phyloP scores from a whole-genome alignment of 2,888 invertebrate species.

The Graphium colonna region DNA sequence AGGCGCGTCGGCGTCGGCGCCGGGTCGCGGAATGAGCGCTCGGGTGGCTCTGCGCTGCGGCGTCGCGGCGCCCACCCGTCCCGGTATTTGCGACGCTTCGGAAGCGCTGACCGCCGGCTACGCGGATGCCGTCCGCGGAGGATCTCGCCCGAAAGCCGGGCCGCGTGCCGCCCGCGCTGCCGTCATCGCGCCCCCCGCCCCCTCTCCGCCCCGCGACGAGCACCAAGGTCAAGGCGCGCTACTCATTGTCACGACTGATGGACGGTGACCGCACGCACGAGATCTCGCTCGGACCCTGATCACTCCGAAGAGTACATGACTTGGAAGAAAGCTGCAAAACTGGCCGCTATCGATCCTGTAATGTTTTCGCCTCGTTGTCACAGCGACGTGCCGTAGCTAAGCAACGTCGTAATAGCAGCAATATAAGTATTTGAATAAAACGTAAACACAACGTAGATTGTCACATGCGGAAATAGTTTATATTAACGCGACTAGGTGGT shows the following conservation, averaged over 20 bases:
- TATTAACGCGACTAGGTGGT: conserved; percentile 20
- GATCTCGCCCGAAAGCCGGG: conserved; percentile 79
- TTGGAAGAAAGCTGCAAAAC: conserved; percentile 30
- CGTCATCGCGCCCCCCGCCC: conserved; percentile 71
- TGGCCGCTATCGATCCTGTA: conserved; percentile 65
- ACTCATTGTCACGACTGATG: conserved; percentile 66
- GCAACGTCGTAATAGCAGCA: conserved; percentile 38
- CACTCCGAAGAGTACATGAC: too few species aligned
- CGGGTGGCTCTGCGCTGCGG: conserved; percentile 48
- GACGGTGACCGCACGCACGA: conserved; percentile 44
- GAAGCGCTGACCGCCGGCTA: conserved; percentile 73
- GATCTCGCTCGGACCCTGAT: background rate
- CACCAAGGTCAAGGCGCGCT: conserved; percentile 77
- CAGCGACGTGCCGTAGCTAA: conserved; percentile 60
- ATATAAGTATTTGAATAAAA: conserved; percentile 39
- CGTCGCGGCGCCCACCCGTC: conserved; percentile 66
- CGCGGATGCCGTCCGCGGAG: conserved; percentile 76
- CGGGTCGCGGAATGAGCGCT: conserved; percentile 72
- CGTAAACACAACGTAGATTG: conserved; percentile 22
- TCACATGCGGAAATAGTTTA: conserved; percentile 16
- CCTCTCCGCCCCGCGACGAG: conserved; percentile 67
- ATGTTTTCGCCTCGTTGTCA: conserved; percentile 72
- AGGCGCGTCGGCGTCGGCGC: conserved; percentile 77
- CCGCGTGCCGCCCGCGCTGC: conserved; percentile 68
- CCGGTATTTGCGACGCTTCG: conserved; percentile 69